These are phyloP conservation scores for Dromococcyx pavoninus DNA, from an alignment of 2,797 vertebrate species.

Conservation along the genomic window DNA sequence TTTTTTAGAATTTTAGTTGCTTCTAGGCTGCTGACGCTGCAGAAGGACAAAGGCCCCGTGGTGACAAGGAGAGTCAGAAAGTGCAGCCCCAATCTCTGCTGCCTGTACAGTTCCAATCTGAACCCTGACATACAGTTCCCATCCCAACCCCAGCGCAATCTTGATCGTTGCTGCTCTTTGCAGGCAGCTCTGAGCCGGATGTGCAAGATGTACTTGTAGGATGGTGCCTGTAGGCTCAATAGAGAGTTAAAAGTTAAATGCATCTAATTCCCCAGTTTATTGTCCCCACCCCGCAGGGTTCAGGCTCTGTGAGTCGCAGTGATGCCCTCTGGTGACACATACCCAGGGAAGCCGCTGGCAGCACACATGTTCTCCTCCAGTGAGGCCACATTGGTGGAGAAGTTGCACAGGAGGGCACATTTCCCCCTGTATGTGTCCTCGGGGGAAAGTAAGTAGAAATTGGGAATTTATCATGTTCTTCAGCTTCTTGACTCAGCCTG, in stretches of 20 bases:
- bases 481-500: background rate
- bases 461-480: background rate
- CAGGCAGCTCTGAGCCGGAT: background rate
- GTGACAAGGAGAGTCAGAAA: background rate
- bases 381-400: background rate
- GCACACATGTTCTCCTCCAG: background rate
- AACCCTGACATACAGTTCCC: fast-evolving
- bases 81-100: background rate
- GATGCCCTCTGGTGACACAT: background rate
- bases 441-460: background rate
- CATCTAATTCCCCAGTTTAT: fast-evolving
- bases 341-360: background rate
- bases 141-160: fast-evolving
- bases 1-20: background rate
- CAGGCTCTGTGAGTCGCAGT: background rate
- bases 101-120: background rate
- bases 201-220: too few relatives aligned
- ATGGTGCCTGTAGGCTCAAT: background rate
- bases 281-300: background rate
- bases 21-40: background rate
- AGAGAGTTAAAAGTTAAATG: background rate
- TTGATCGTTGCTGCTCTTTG: background rate
- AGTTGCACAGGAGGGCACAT: background rate
- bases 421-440: background rate
- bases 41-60: fast-evolving